These are phyloP conservation scores for Tragulus kanchil DNA, from an alignment of 2,113 vertebrate genomes.

Conservation along the genomic window DNA sequence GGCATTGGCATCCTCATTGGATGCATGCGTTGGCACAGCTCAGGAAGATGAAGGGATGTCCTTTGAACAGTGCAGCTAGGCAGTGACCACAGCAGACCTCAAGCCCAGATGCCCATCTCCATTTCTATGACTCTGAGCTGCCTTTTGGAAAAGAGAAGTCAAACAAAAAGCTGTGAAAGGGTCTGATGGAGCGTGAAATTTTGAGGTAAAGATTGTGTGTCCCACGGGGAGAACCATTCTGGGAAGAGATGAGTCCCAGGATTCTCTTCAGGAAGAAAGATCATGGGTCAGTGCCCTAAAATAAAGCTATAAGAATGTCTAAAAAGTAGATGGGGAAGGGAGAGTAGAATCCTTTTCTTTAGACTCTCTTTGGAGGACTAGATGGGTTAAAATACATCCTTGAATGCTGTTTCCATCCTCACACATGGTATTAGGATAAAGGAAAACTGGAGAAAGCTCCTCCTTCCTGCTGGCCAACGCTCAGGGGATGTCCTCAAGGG, in stretches of 20 bases:
- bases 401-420: background rate
- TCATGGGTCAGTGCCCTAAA: background rate
- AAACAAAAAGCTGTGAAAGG: background rate
- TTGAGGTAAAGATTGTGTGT: background rate
- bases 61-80: background rate
- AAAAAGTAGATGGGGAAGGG: background rate
- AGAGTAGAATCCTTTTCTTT: background rate
- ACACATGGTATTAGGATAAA: background rate
- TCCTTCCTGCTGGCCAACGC: no score
- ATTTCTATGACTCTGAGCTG: background rate
- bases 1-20: background rate
- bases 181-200: background rate
- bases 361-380: background rate
- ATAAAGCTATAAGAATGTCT: background rate
- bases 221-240: fast-evolving
- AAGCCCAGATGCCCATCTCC: background rate
- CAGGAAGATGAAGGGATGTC: background rate
- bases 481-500: background rate
- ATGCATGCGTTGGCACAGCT: background rate
- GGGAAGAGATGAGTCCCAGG: background rate
- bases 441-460: background rate
- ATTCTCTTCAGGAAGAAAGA: background rate
- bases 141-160: background rate
- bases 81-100: background rate
- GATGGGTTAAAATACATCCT: background rate